Conservation (phyloP, 2,797 vertebrate species). For the Pteronotus mesoamericanus region DNA sequence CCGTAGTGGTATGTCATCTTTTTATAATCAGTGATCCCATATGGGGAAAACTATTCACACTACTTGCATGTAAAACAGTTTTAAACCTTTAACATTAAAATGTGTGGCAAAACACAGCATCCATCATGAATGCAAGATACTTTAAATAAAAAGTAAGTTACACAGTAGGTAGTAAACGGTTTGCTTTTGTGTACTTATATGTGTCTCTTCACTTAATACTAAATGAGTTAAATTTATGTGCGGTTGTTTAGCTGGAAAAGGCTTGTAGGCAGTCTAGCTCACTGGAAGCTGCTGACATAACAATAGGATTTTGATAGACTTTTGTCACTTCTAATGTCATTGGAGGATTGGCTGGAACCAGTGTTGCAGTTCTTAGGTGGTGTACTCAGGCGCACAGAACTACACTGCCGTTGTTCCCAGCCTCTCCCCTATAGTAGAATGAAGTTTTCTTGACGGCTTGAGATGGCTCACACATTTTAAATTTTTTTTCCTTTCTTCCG, state of each 20-base stretch:
- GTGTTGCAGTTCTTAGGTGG: not conserved
- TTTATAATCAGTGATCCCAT: slow-evolving; percentile 55
- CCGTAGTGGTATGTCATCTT: slow-evolving; percentile 68
- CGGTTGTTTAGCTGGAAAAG: not conserved
- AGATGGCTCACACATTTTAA: not conserved
- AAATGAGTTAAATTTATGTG: slow-evolving; percentile 20
- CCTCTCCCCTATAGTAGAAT: not conserved
- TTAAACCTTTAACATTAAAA: slow-evolving; percentile 58
- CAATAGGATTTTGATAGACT: not conserved
- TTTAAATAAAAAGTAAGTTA: slow-evolving; percentile 69
- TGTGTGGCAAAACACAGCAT: slow-evolving; percentile 27
- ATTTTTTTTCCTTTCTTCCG: not conserved
- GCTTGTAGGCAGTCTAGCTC: not conserved
- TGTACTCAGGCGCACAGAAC: not conserved
- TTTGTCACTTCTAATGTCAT: not conserved
- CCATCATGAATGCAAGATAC: slow-evolving; percentile 48
- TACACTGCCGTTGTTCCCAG: not conserved
- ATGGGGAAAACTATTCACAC: slow-evolving; percentile 26
- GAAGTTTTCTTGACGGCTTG: not conserved
- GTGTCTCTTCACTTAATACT: slow-evolving; percentile 49
- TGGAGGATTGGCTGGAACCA: not conserved
- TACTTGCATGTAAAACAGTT: slow-evolving; percentile 67
- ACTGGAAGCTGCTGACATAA: not conserved
- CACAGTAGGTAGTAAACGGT: slow-evolving; percentile 49
- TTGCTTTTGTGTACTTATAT: slow-evolving; percentile 62